Percentiles rank a stretch among this genome's conserved stretches.
phyloP scores from a whole-genome alignment of 2,113 vertebrate genomes.

The Vimba vimba region DNA sequence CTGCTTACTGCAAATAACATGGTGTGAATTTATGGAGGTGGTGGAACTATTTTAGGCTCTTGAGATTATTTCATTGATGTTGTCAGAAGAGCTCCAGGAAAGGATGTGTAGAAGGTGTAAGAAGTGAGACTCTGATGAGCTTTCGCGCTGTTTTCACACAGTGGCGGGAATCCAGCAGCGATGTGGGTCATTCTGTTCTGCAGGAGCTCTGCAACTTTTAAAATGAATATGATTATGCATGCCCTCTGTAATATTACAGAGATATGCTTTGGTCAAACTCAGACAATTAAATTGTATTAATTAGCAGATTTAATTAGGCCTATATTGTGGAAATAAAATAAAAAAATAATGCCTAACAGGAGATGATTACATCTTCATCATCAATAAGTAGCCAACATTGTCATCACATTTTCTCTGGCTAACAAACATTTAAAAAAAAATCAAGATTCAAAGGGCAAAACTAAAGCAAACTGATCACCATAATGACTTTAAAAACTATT shows the following conservation, averaged over 20 bases:
- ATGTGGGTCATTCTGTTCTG: conserved; percentile 5
- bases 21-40: not conserved
- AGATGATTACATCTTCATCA: too few relatives aligned
- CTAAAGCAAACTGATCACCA: too few relatives aligned
- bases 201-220: not conserved
- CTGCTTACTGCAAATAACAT: not conserved
- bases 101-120: not conserved
- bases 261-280: not conserved
- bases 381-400: too few relatives aligned
- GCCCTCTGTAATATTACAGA: not conserved
- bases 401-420: too few relatives aligned
- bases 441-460: too few relatives aligned
- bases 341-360: too few relatives aligned
- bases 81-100: not conserved
- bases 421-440: too few relatives aligned
- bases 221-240: too few relatives aligned
- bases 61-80: not conserved
- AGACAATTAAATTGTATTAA: not conserved
- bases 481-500: too few relatives aligned
- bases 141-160: conserved; percentile 11
- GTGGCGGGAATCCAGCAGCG: conserved; percentile 11
- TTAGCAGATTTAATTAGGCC: not conserved
- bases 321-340: not conserved
- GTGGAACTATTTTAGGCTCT: not conserved
- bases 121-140: not conserved